phyloP scores from a whole-genome alignment of 2,888 invertebrate species.

The Julus scandinavius region DNA sequence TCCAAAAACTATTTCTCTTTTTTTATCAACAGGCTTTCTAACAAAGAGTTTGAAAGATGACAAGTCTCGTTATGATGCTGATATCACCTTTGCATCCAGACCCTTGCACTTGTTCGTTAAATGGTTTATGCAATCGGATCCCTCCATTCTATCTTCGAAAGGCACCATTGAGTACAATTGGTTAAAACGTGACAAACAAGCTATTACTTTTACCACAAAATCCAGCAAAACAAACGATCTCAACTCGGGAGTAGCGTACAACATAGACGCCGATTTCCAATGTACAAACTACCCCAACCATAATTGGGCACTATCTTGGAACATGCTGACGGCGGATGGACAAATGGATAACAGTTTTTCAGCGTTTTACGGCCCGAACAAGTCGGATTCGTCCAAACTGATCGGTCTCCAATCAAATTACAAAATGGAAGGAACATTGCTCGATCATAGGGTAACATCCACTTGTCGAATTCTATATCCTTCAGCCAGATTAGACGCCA shows the following conservation, averaged over 20 bases:
- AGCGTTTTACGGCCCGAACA: constrained; percentile 57
- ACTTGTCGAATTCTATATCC: constrained; percentile 19
- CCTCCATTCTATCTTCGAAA: constrained; percentile 56
- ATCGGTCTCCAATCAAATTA: constrained; percentile 57
- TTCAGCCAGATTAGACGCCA: constrained; percentile 48
- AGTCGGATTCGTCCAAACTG: constrained; percentile 31
- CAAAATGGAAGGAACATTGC: constrained; percentile 28
- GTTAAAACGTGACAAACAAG: constrained; percentile 57
- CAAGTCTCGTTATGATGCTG: constrained; percentile 57
- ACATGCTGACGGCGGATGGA: constrained; percentile 58
- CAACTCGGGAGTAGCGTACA: not conserved
- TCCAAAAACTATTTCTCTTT: not conserved
- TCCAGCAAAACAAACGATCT: not conserved
- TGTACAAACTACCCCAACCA: constrained; percentile 58
- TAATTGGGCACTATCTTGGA: constrained; percentile 57
- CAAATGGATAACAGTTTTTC: constrained; percentile 58
- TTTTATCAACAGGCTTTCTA: constrained; percentile 35
- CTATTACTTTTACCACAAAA: constrained; percentile 58
- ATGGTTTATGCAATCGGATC: constrained; percentile 58
- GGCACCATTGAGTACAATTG: constrained; percentile 58
- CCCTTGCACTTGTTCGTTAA: constrained; percentile 57
- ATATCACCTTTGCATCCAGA: constrained; percentile 57
- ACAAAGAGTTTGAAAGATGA: constrained; percentile 35
- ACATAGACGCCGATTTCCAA: constrained; percentile 56
- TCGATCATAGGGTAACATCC: constrained; percentile 44